Evolutionary conservation across 2,113 vertebrate genomes (phyloP), one percentile per base, ranked within the genome.

Genomic region (Cinclus cinclus): DNA sequence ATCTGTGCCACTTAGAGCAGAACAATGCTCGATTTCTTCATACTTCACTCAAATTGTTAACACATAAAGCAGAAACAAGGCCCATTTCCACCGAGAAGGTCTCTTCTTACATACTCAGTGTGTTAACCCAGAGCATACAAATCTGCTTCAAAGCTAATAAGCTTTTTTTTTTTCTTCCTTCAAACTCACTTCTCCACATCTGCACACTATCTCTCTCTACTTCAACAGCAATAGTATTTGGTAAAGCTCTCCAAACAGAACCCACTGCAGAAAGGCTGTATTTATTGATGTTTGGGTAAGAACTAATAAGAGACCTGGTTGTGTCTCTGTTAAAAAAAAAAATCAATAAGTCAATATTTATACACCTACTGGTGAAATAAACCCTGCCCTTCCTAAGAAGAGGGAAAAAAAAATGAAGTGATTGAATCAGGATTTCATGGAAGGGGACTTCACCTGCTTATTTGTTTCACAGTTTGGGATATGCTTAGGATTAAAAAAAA

Each of bases 11-110:
- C 94, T 95, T 31, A 69, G 65, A 85, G 83, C 94, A 89, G 83
- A 95, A 95, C 95, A 95, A 95, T 92, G 87, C 94, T 85, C 0
- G 11, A 89, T 94, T 95, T 96, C 95, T 96, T 76, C 95, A 94
- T 94, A 62, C 81, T 76, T 87, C 10, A 8, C 77, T 82, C 28
- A 71, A 78, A 89, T 76, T 89, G 91, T 89, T 91, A 78, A 50
- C 77, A 56, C 81, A 91, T 42, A 89, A 65, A 91, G 81, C 89
- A 87, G 84, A 92, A 91, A 76, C 86, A 64, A 35, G 39, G 81
- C 74, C 89, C 65, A 33, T 87, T 95, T 92, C 53, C 87, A 92
- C 52, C 58, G 69, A 65, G 70, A 69, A 69, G 44, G 31, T 93
- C 64, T 89, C 71, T 79, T 52, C 90, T 92, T 83, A 89, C 92